phyloP scores from a whole-genome alignment of 2,888 invertebrate species.

The Drosophila bunnanda region DNA sequence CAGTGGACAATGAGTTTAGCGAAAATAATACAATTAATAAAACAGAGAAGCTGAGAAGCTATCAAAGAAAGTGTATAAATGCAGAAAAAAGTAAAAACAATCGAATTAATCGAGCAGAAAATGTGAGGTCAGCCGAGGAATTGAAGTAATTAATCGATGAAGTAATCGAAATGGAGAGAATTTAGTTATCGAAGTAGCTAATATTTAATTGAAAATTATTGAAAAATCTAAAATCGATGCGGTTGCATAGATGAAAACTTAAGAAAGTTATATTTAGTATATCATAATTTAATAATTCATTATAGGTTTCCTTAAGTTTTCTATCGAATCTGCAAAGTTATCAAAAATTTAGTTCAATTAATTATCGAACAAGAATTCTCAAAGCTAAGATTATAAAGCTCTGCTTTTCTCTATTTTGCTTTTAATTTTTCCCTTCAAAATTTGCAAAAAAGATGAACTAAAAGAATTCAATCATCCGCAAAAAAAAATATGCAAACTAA shows the following conservation, averaged over 20 bases:
- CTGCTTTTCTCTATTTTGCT: too few species aligned
- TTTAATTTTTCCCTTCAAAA: too few species aligned
- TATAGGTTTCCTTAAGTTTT: too few species aligned
- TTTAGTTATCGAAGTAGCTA: background rate
- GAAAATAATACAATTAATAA: conserved; percentile 1
- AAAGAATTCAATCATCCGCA: background rate
- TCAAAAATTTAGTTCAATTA: background rate
- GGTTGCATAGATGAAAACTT: background rate
- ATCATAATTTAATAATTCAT: too few species aligned
- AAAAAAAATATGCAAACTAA: background rate
- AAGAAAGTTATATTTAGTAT: background rate
- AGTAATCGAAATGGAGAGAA: background rate
- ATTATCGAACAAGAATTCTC: background rate
- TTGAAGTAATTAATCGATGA: background rate
- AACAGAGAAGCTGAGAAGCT: background rate
- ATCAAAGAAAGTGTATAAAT: background rate
- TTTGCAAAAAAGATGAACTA: background rate
- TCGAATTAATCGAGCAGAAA: background rate
- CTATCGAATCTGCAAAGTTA: background rate
- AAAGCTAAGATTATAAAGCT: too few species aligned
- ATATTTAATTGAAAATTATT: background rate
- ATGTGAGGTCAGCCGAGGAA: background rate
- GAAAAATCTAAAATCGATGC: background rate
- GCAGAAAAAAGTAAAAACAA: too few species aligned
- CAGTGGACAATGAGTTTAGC: background rate